Percentiles rank a stretch among this genome's conserved stretches.
Evolutionary conservation across 2,888 invertebrate species (phyloP).

Genomic region (Eupithecia centaureata): DNA sequence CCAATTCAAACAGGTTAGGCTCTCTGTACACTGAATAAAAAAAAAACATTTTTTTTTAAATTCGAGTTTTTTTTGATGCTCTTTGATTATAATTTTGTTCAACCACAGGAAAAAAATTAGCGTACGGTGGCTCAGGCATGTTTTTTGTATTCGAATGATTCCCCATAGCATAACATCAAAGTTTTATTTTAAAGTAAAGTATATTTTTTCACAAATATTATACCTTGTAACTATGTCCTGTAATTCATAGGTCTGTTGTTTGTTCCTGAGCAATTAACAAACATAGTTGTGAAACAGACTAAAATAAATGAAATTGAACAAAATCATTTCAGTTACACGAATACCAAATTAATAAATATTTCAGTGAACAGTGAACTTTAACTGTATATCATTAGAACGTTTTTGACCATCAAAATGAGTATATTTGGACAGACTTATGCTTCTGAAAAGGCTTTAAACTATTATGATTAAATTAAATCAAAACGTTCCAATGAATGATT

Average conservation of each 20-base stretch:
- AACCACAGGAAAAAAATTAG: no score
- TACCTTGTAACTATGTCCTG: no score
- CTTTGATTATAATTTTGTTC: no score
- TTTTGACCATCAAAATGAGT: neutral
- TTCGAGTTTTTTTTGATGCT: no score
- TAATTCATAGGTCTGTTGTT: neutral
- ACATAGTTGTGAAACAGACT: neutral
- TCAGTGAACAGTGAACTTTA: constrained; percentile 18
- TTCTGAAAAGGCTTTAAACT: neutral
- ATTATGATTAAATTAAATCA: no score
- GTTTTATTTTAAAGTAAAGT: no score
- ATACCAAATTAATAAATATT: neutral
- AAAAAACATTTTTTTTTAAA: no score
- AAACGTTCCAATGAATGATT: constrained; percentile 11
- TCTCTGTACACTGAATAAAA: constrained; percentile 19
- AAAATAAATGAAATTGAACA: neutral
- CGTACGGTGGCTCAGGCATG: no score
- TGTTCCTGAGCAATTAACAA: neutral
- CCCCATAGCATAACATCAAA: no score
- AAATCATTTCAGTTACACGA: no score
- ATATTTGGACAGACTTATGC: neutral
- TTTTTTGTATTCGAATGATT: no score
- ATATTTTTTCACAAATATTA: no score
- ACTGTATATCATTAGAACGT: neutral
- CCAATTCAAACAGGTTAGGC: constrained; percentile 37